These are phyloP conservation scores for Dexiosoma caninum DNA, from an alignment of 2,888 invertebrate genomes.

Conservation along the genomic window DNA sequence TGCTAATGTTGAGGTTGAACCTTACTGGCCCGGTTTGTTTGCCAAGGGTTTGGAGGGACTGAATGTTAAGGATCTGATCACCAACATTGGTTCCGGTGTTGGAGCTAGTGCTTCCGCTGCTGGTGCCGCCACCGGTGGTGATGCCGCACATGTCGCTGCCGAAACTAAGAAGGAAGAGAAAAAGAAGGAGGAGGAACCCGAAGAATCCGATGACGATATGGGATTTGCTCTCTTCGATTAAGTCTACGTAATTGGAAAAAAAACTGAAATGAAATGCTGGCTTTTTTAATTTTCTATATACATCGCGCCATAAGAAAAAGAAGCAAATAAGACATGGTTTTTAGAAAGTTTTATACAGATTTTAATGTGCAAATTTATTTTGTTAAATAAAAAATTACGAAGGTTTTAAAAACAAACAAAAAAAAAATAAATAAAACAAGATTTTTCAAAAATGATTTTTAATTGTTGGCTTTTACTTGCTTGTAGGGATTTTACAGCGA, in stretches of 20 bases:
- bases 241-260: constrained; percentile 46
- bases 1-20: constrained; percentile 96
- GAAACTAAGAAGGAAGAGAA: constrained; percentile 80
- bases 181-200: constrained; percentile 85
- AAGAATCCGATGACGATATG: constrained; percentile 93
- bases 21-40: constrained; percentile 99
- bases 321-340: constrained; percentile 42
- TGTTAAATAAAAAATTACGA: constrained; percentile 59
- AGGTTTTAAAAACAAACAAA: too few relatives aligned
- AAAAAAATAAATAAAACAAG: too few relatives aligned
- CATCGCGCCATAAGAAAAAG: constrained; percentile 59
- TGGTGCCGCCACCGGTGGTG: constrained; percentile 80
- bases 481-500: too few relatives aligned
- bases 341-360: constrained; percentile 74
- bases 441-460: too few relatives aligned
- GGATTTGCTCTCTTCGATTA: constrained; percentile 84
- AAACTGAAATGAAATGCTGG: constrained; percentile 54
- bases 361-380: constrained; percentile 76
- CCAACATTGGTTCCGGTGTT: constrained; percentile 94
- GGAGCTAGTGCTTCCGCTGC: constrained; percentile 89
- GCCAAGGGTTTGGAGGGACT: constrained; percentile 97
- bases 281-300: constrained; percentile 49
- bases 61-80: constrained; percentile 94
- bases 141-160: constrained; percentile 77
- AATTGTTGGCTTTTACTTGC: too few relatives aligned